Percentiles rank a stretch among this genome's conserved stretches.
phyloP scores from a whole-genome alignment of 2,888 invertebrate species.

The Pyrrhia umbra region DNA sequence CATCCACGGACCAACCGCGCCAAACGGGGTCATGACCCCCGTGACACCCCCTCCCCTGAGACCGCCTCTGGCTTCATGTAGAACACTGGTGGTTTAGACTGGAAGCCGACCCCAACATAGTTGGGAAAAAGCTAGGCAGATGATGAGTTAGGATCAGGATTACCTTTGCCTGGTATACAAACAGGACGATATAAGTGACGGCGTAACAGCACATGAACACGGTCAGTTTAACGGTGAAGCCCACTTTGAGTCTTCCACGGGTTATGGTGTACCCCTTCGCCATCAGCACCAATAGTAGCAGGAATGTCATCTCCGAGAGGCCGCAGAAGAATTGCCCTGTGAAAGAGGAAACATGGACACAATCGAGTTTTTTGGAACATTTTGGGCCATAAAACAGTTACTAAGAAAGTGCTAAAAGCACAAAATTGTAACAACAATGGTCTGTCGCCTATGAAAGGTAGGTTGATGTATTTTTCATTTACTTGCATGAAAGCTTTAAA shows the following conservation, averaged over 20 bases:
- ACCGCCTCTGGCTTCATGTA: neutral
- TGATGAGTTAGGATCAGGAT: conserved; percentile 1
- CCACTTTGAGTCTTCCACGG: conserved; percentile 93
- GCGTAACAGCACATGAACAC: conserved; percentile 95
- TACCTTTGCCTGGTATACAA: conserved; percentile 95
- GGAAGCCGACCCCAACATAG: too few species aligned
- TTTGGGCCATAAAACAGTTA: too few species aligned
- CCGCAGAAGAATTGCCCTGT: conserved; percentile 94
- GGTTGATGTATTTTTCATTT: too few species aligned
- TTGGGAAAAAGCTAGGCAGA: neutral
- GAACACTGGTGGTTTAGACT: neutral
- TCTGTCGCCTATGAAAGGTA: too few species aligned
- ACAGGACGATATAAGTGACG: conserved; percentile 93
- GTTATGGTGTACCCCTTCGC: conserved; percentile 98
- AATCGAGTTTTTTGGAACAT: too few species aligned
- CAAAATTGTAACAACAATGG: too few species aligned
- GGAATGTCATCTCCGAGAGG: conserved; percentile 93
- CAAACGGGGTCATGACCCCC: too few species aligned
- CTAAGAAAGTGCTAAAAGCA: too few species aligned
- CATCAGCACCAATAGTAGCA: conserved; percentile 94
- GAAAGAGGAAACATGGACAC: too few species aligned
- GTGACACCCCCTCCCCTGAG: too few species aligned
- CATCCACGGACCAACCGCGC: too few species aligned
- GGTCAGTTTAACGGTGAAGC: conserved; percentile 94
- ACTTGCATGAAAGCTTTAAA: too few species aligned